Evolutionary conservation across 2,888 invertebrate species (phyloP).

Genomic region (Nesidiocoris tenuis): DNA sequence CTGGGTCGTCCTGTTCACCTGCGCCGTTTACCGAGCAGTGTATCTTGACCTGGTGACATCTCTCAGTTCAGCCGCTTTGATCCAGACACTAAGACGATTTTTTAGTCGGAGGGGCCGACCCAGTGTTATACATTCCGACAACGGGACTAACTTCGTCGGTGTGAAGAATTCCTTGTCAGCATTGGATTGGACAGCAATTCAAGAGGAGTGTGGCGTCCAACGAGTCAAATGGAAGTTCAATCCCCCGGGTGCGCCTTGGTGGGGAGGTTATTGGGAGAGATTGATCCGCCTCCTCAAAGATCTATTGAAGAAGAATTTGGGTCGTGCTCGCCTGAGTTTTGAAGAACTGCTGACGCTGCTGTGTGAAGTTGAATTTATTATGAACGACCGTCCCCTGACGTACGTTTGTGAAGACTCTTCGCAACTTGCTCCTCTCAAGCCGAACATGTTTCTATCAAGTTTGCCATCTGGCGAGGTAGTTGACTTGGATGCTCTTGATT

Average conservation of each 20-base stretch:
- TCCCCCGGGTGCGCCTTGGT: conserved; percentile 53
- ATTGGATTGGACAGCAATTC: conserved; percentile 56
- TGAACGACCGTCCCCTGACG: too few relatives aligned
- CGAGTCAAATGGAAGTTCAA: conserved; percentile 51
- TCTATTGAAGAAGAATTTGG: conserved; percentile 37
- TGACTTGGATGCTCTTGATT: too few relatives aligned
- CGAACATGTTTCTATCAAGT: too few relatives aligned
- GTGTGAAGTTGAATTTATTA: conserved; percentile 45
- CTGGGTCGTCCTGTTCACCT: conserved; percentile 54
- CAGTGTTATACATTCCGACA: conserved; percentile 53
- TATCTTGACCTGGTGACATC: conserved; percentile 54
- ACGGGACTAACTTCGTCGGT: conserved; percentile 54
- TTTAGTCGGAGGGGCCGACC: conserved; percentile 53
- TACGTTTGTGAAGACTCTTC: too few relatives aligned
- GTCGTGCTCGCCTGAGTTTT: conserved; percentile 19
- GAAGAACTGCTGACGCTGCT: conserved; percentile 41
- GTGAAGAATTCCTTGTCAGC: conserved; percentile 56
- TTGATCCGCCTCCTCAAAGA: conserved; percentile 41
- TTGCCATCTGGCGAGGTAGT: too few relatives aligned
- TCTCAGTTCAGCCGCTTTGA: conserved; percentile 52
- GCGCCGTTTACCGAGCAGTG: conserved; percentile 54
- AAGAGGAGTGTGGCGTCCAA: conserved; percentile 43
- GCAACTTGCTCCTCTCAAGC: too few relatives aligned
- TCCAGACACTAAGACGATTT: conserved; percentile 53
- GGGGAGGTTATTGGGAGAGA: conserved; percentile 55